phyloP scores from a whole-genome alignment of 2,888 invertebrate genomes.

The Halocaridina rubra region DNA sequence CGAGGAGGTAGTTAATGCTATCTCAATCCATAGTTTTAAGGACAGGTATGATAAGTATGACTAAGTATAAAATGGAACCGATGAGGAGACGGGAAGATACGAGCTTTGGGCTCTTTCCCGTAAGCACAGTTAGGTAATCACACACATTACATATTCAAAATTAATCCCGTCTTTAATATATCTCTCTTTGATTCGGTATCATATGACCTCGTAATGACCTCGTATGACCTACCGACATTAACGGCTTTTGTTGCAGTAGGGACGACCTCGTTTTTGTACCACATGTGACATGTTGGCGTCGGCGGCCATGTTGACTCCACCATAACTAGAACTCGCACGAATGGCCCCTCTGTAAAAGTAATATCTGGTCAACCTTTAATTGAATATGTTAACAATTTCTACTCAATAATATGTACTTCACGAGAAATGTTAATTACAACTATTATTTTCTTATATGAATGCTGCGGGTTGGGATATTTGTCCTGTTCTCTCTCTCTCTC shows the following conservation, averaged over 20 bases:
- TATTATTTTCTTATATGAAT: background rate
- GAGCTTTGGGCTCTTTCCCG: too few relatives aligned
- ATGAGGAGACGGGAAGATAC: too few relatives aligned
- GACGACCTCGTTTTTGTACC: background rate
- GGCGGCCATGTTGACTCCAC: constrained; percentile 31
- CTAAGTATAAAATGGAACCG: too few relatives aligned
- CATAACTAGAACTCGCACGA: constrained; percentile 51
- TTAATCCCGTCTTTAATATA: too few relatives aligned
- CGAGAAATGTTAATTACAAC: background rate
- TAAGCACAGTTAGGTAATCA: too few relatives aligned
- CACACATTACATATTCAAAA: too few relatives aligned
- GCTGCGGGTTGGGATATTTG: background rate
- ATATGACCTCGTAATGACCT: too few relatives aligned
- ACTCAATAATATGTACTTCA: background rate
- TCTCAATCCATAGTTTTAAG: too few relatives aligned
- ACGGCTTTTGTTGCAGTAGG: constrained; percentile 41
- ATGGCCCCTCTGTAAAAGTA: constrained; percentile 28
- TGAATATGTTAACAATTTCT: background rate
- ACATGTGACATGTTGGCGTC: constrained; percentile 54
- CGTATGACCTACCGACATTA: constrained; percentile 45
- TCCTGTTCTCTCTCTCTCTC: background rate
- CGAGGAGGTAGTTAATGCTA: too few relatives aligned
- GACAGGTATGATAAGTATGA: too few relatives aligned
- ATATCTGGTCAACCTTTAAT: background rate
- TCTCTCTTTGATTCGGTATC: too few relatives aligned